Base-by-base conservation (phyloP, 1,140 invertebrate genomes). In the Drosophila sp. region DNA sequence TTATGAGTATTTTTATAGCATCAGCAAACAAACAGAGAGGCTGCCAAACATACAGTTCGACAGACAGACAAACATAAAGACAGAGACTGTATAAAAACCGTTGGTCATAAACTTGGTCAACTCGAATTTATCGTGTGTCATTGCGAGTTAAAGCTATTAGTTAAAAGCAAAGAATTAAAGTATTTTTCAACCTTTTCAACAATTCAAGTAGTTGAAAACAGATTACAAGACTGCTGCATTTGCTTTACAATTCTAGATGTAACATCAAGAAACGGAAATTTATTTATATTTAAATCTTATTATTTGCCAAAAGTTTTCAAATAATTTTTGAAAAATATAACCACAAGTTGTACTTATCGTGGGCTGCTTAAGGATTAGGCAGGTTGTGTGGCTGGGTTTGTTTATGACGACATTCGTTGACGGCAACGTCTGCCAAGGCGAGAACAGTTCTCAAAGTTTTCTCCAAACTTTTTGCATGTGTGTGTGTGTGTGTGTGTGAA, bases 251-350 rank as follows among this genome's bases (percentile, higher is more conserved):
- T 18, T 29, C 40, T 53, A 41, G 21, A n/a, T 27, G 29, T 46
- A 62, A 14, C 32, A 32, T 6, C 50, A 16, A 4, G 50, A 54
- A 41, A 58, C 16, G 21, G 11, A 27, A 41, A 43, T 18, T 59
- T 7, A 56, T 51, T 27, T 25, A 72, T 57, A 57, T 62, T 67
- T n/a, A 51, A 32, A 71, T 71, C 50, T 62, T 51, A 65, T 57
- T 25, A 48, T 72, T 58, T 21, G 45, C 34, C 32, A 48, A 72
- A 87, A 90, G 65, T 90, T 90, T 90, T 83, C 79, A 51, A 86
- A 90, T 86, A 90, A 80, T 90, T 80, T 86, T 76, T 80, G 67
- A 75, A 70, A 81, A 81, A 79, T 36, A n/a, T 45, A 58, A 41
- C 41, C 53, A 57, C 69, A 72, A 38, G 16, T 50, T 29, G 51